Evolutionary conservation across 2,113 vertebrate species (phyloP).

Genomic region (Oncorhynchus tshawytscha): DNA sequence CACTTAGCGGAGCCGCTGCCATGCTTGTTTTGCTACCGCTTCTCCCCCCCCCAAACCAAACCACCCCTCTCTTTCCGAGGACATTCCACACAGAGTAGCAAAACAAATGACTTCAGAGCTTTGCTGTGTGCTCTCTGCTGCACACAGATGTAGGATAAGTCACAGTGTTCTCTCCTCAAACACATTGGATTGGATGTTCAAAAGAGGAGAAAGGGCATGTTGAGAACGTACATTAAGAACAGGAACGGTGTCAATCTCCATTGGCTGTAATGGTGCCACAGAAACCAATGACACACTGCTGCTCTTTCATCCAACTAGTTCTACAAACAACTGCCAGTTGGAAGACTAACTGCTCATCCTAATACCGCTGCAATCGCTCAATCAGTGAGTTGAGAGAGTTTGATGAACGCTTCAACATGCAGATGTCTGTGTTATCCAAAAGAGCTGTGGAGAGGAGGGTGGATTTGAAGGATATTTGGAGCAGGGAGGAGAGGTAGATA

Average conservation of each 20-base stretch:
- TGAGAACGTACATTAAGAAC: background rate
- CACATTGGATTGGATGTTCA: background rate
- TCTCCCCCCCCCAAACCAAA: constrained; percentile 4
- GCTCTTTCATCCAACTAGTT: too few relatives aligned
- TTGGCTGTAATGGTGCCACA: too few relatives aligned
- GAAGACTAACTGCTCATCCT: background rate
- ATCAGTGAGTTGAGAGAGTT: background rate
- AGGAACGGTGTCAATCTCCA: too few relatives aligned
- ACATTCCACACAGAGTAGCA: constrained; percentile 31
- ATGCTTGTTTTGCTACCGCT: background rate
- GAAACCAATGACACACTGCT: too few relatives aligned
- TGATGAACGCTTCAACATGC: too few relatives aligned
- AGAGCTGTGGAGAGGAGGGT: background rate
- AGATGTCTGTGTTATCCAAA: background rate
- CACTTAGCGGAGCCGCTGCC: background rate
- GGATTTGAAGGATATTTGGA: background rate
- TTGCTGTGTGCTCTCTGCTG: constrained; percentile 3
- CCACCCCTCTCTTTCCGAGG: constrained; percentile 28
- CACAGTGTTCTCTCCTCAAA: background rate
- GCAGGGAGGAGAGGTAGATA: background rate
- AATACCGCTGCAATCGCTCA: background rate
- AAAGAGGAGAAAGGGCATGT: background rate
- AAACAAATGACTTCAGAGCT: constrained; percentile 49
- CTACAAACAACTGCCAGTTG: too few relatives aligned
- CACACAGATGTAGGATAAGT: constrained; percentile 6